phyloP scores from a whole-genome alignment of 2,888 invertebrate species.

The Eupeodes luniger region DNA sequence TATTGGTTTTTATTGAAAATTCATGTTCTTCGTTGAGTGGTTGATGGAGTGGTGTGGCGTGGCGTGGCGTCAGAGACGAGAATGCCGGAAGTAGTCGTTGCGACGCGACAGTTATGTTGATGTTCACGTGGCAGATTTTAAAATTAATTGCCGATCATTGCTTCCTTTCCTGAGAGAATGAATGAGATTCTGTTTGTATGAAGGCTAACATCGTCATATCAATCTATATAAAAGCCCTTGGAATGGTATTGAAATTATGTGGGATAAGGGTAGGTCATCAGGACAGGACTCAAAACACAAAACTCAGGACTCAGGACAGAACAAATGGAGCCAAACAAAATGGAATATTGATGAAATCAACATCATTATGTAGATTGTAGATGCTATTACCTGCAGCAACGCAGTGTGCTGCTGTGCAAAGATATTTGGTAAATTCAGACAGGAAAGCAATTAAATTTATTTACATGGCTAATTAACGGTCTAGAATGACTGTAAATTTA shows the following conservation, averaged over 20 bases:
- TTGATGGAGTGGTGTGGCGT: neutral
- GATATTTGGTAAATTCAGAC: constrained; percentile 9
- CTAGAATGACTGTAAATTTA: constrained; percentile 31
- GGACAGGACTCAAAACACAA: neutral
- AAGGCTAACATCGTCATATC: constrained; percentile 21
- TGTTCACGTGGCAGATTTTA: constrained; percentile 28
- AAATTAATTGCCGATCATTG: constrained; percentile 49
- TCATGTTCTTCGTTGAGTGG: constrained; percentile 23
- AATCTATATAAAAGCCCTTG: constrained; percentile 17
- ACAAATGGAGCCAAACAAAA: constrained; percentile 18
- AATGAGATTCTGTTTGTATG: constrained; percentile 11
- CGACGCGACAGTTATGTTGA: constrained; percentile 26
- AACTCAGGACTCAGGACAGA: neutral
- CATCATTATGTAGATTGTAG: neutral
- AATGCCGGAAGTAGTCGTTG: neutral
- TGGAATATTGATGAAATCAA: constrained; percentile 14
- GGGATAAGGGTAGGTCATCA: neutral
- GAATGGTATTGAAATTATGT: neutral
- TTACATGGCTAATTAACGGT: constrained; percentile 45
- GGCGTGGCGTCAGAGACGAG: neutral
- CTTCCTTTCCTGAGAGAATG: constrained; percentile 23
- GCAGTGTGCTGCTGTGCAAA: neutral
- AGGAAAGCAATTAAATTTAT: constrained; percentile 36
- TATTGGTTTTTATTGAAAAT: constrained; percentile 49
- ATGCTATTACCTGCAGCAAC: neutral